Percentiles rank a stretch among this genome's conserved stretches.
Evolutionary conservation across 1,140 invertebrate genomes (phyloP).

Genomic region (Augochlora pura): DNA sequence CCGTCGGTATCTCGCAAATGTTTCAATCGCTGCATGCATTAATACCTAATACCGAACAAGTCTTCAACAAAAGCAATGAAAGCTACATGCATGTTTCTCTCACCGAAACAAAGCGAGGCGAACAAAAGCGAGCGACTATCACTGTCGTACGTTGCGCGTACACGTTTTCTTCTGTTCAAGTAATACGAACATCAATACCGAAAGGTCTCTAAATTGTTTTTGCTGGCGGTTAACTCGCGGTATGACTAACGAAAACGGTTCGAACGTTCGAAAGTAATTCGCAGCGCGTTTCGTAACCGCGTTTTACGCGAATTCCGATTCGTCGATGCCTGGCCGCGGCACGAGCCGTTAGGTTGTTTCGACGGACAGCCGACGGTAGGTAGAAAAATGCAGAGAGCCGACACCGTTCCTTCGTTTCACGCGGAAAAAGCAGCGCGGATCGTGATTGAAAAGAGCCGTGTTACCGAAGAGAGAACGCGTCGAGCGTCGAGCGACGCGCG

Average conservation of each 20-base stretch:
- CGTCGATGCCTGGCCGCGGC: background rate
- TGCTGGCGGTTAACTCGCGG: background rate
- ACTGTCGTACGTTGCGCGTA: too few species aligned
- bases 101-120: too few species aligned
- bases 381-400: background rate
- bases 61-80: too few species aligned
- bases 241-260: background rate
- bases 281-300: constrained; percentile 19
- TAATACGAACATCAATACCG: too few species aligned
- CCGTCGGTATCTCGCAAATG: too few species aligned
- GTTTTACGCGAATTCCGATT: constrained; percentile 13
- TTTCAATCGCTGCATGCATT: too few species aligned
- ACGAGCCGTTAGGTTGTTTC: background rate
- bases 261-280: background rate
- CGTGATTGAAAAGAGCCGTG: background rate
- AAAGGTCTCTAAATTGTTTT: background rate
- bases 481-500: constrained; percentile 11
- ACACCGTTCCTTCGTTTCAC: background rate
- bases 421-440: constrained; percentile 6
- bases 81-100: too few species aligned
- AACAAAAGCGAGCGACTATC: too few species aligned
- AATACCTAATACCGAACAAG: too few species aligned
- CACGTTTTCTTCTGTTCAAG: too few species aligned
- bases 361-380: background rate
- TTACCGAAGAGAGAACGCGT: too few species aligned